phyloP scores from a whole-genome alignment of 2,888 invertebrate genomes.

The Yponomeuta cagnagella region DNA sequence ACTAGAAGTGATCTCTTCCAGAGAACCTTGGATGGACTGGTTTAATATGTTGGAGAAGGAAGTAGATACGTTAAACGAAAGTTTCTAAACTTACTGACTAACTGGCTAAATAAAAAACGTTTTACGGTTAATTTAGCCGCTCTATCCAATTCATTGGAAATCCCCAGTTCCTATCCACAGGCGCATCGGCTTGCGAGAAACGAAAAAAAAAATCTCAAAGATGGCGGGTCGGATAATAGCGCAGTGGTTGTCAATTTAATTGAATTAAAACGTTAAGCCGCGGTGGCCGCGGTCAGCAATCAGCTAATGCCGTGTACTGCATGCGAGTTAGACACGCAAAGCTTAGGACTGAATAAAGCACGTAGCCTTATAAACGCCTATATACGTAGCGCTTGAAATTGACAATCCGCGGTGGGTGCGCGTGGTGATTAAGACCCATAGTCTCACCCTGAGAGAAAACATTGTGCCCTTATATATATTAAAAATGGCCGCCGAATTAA shows the following conservation, averaged over 20 bases:
- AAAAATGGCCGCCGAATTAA: too few species aligned
- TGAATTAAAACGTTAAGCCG: conserved; percentile 72
- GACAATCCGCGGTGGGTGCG: too few species aligned
- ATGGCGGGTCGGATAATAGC: conserved; percentile 61
- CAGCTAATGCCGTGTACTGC: conserved; percentile 65
- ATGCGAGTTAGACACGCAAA: conserved; percentile 67
- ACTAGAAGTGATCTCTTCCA: too few species aligned
- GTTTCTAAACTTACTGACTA: too few species aligned
- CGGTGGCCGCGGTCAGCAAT: conserved; percentile 50
- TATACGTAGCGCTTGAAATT: too few species aligned
- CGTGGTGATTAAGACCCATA: too few species aligned
- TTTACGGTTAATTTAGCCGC: not conserved
- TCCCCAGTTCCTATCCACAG: not conserved
- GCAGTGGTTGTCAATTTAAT: conserved; percentile 64
- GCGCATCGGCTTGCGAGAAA: not conserved
- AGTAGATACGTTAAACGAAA: too few species aligned
- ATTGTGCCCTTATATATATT: too few species aligned
- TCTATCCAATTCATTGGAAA: not conserved
- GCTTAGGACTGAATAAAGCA: conserved; percentile 18
- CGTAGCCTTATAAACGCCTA: too few species aligned
- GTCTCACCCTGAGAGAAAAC: too few species aligned
- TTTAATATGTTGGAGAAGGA: too few species aligned
- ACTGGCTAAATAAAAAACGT: not conserved
- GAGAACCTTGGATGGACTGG: too few species aligned
- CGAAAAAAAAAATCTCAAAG: conserved; percentile 32